A percentile compares a stretch with the other conserved stretches of the same genome.
Conservation (phyloP, 1,140 invertebrate genomes). For the Drosophila takahashii region DNA sequence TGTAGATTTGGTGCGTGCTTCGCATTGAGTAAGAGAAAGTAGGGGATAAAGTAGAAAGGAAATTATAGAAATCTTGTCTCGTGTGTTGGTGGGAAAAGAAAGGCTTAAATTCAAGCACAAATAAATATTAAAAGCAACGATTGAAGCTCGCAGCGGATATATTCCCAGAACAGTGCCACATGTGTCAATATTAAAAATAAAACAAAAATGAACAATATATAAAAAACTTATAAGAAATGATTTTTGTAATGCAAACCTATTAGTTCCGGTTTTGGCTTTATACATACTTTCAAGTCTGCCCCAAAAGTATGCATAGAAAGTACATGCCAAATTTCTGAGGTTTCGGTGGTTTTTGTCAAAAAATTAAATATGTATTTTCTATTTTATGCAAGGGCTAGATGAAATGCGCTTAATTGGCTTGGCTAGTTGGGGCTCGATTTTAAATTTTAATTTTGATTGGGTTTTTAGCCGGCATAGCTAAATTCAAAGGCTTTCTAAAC, state of each 20-base stretch:
- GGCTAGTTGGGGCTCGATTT: constrained; percentile 29
- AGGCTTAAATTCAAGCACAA: constrained; percentile 53
- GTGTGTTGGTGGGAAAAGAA: constrained; percentile 53
- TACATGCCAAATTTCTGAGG: neutral
- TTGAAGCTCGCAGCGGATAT: constrained; percentile 54
- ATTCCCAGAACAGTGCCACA: constrained; percentile 40
- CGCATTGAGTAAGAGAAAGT: constrained; percentile 52
- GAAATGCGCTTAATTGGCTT: constrained; percentile 38
- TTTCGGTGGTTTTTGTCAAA: neutral
- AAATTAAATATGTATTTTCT: constrained; percentile 1
- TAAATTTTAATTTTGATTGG: constrained; percentile 36
- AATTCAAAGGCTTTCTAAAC: constrained; percentile 77
- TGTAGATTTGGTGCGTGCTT: constrained; percentile 65
- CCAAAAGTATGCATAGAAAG: constrained; percentile 35
- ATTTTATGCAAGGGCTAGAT: constrained; percentile 14
- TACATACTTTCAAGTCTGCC: constrained; percentile 34
- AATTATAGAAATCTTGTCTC: constrained; percentile 59
- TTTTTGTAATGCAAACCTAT: constrained; percentile 19
- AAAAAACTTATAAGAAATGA: constrained; percentile 25
- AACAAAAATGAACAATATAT: constrained; percentile 1
- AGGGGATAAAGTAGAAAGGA: constrained; percentile 47
- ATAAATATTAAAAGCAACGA: constrained; percentile 45
- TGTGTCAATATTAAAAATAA: constrained; percentile 32
- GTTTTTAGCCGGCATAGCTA: constrained; percentile 66
- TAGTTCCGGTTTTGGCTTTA: constrained; percentile 13